Percentiles rank a stretch among this genome's conserved stretches.
phyloP scores from a whole-genome alignment of 2,113 vertebrate species.

The Heptranchias perlo region DNA sequence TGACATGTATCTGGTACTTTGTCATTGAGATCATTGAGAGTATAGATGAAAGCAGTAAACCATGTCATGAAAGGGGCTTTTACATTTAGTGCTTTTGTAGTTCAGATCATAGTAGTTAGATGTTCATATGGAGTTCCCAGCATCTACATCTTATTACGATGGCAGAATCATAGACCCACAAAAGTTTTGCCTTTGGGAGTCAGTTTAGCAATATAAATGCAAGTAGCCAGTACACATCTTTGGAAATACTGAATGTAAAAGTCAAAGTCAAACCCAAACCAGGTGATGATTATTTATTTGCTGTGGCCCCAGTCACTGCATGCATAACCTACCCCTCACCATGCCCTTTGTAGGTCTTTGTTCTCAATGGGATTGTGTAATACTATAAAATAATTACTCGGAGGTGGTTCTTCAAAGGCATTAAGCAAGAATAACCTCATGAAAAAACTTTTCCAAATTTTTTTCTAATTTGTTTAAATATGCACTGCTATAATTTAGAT shows the following conservation, averaged over 20 bases:
- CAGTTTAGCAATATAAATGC: too few species aligned
- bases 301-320: neutral
- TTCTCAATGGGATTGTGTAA: too few species aligned
- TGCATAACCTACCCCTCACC: neutral
- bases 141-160: neutral
- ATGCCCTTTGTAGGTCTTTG: neutral
- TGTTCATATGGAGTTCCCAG: conserved; percentile 3
- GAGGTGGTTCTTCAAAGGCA: neutral
- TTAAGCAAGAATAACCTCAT: neutral
- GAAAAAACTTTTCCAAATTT: too few species aligned
- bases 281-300: neutral
- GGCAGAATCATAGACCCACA: too few species aligned
- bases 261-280: neutral
- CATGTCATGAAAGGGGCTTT: neutral
- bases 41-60: neutral
- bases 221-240: neutral
- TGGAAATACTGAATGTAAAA: neutral
- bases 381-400: neutral
- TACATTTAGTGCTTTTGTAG: neutral
- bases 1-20: neutral
- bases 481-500: neutral
- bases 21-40: neutral
- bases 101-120: neutral
- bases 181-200: too few species aligned
- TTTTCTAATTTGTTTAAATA: too few species aligned